Percentiles rank a stretch among this genome's conserved stretches.
Evolutionary conservation across 1,140 invertebrate genomes (phyloP).

Genomic region (Lepidurus arcticus): DNA sequence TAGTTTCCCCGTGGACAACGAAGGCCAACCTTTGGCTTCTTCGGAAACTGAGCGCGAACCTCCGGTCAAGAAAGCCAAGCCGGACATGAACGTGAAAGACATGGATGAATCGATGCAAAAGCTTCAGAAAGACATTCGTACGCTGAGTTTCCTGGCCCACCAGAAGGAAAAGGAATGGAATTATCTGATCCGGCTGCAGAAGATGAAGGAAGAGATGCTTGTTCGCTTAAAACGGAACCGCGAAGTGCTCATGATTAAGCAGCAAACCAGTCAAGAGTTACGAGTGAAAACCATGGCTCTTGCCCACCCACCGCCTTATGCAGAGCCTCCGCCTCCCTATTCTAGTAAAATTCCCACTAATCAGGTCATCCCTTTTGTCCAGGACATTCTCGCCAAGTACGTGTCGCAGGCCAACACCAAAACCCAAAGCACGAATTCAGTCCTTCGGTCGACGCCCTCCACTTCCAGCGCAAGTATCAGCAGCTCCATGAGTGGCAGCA

Average conservation of each 20-base stretch:
- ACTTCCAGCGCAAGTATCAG: constrained; percentile 36
- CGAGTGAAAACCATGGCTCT: neutral
- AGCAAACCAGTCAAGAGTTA: neutral
- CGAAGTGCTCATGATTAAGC: constrained; percentile 51
- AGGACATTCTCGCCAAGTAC: constrained; percentile 34
- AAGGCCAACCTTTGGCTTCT: constrained; percentile 30
- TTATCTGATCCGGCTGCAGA: constrained; percentile 66
- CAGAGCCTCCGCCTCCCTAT: neutral
- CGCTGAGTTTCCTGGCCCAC: constrained; percentile 59
- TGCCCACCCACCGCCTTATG: constrained; percentile 27
- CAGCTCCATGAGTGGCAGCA: constrained; percentile 35
- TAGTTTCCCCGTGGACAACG: constrained; percentile 30
- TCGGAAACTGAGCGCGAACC: neutral
- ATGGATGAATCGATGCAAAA: constrained; percentile 28
- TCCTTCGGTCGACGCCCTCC: constrained; percentile 30
- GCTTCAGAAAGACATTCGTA: constrained; percentile 52
- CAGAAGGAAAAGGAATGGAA: constrained; percentile 80
- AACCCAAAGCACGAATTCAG: constrained; percentile 27
- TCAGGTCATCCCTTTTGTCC: constrained; percentile 36
- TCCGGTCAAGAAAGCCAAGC: constrained; percentile 6
- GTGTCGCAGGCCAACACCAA: neutral
- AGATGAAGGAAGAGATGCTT: constrained; percentile 68
- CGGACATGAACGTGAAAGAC: constrained; percentile 11
- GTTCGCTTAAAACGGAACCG: constrained; percentile 59
- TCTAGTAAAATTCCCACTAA: constrained; percentile 36